Base-by-base conservation (phyloP, 1,140 invertebrate genomes). In the Physella acuta region DNA sequence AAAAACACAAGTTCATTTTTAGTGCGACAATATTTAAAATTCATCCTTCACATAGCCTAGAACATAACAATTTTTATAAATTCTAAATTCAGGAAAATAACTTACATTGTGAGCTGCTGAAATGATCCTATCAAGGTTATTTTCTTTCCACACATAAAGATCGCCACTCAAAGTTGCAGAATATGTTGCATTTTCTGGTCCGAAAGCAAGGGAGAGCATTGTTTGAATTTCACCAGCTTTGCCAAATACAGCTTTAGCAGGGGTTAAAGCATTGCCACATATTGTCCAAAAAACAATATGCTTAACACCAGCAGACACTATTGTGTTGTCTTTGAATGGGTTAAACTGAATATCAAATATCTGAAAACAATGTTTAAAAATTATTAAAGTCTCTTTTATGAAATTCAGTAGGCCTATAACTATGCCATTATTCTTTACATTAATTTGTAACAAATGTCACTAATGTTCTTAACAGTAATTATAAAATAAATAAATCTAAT, bases 231-330 rank as follows among this genome's bases (percentile, higher is more conserved):
- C 85, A 44, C 84, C 84, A 11, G 71, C 72, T 65, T 85, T 85
- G 20, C 84, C 84, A 80, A 85, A 85, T 26, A 84, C 73, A 4
- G 83, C 85, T 73, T 86, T 85, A 62, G 81, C 81, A 5, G 79
- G 75, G 36, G 80, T 79, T 17, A 85, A 73, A 34, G 84, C 78
- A 76, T 86, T 86, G 31, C 85, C 85, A 75, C 79, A 83, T 26
- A 85, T 63, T 14, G 79, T 77, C 85, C 85, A 86, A 62, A 86
- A 86, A 60, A 83, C 84, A 34, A 86, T 83, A 72, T 86, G 85
- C 68, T 86, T 86, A 1, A 86, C 79, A 24, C 85, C 85, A 80
- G 83, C 85, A 33, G 80, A 85, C 1, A 85, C 82, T 28, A 86
- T 73, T 20, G 70, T 70, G 68, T 85, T 83, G 5, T 75, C 73